Evolutionary conservation across 37 sponge, comb jelly and placozoan genomes (phyloP), one percentile per base, ranked within the genome.

Genomic region (Spongilla lacustris): DNA sequence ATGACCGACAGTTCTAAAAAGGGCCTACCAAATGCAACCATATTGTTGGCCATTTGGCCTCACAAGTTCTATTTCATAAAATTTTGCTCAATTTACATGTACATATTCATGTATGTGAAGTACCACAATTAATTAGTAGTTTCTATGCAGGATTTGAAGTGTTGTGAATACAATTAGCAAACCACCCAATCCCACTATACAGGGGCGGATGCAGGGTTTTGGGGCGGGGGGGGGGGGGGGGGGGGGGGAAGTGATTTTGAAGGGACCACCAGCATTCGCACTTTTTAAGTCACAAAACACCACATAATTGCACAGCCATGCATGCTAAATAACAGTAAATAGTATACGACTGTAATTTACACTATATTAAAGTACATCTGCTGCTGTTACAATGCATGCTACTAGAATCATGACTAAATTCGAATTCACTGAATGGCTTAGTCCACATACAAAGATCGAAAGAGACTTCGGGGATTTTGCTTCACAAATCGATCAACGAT

Each of bases 351-450:
- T 58, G 58, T 58, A 58, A 58, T 58, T 17, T 58, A n/a, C n/a
- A n/a, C n/a, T n/a, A n/a, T n/a, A n/a, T n/a, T n/a, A n/a, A 58
- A 58, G 58, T 58, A 58, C 58, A 58, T 58, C 58, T 58, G 58
- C 58, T 58, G 58, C 58, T 58, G 58, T 58, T 58, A 58, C 58
- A 58, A 58, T 58, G 58, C 58, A 58, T 58, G 58, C 58, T 58
- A 58, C 58, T 58, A 58, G 58, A 58, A 58, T 58, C 58, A 58
- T 58, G 58, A 58, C 58, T 8, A 58, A 58, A 58, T 58, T 58
- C 58, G 58, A 58, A 58, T 58, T 58, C 58, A 58, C 58, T 58
- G 58, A 58, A 58, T 58, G 58, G 58, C 58, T 14, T 58, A 58
- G 58, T 58, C 19, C 58, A 58, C 58, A 58, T 58, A 58, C 58